Conservation (phyloP, 2,888 invertebrate genomes). For the Creontiades dilutus region DNA sequence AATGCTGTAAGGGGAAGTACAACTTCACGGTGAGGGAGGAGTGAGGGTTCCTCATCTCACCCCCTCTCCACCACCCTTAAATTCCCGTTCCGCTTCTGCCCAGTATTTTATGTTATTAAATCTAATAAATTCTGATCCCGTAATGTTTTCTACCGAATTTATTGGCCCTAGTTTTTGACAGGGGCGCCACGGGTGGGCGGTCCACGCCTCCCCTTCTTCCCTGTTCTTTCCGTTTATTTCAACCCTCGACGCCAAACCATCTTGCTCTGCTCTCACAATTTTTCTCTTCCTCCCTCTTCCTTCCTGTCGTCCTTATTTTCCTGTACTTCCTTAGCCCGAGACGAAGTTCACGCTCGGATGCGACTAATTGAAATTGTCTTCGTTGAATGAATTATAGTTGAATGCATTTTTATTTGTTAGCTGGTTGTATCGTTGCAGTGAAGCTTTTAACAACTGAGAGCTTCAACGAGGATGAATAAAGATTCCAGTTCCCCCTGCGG, state of each 20-base stretch:
- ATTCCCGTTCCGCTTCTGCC: conserved; percentile 11
- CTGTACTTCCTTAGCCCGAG: not conserved
- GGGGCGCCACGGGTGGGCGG: conserved; percentile 64
- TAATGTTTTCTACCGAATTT: conserved; percentile 71
- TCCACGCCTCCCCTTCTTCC: conserved; percentile 71
- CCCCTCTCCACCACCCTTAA: not conserved
- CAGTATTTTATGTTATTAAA: conserved; percentile 72
- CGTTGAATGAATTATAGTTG: not conserved
- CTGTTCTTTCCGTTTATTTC: conserved; percentile 69
- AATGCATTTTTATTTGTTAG: not conserved
- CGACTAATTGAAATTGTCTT: not conserved
- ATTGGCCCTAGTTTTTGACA: conserved; percentile 73
- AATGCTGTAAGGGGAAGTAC: not conserved
- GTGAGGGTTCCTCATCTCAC: not conserved
- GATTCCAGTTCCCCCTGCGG: too few relatives aligned
- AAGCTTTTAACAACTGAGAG: too few relatives aligned
- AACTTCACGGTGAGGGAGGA: not conserved
- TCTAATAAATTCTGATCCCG: conserved; percentile 73
- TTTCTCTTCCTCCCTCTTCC: conserved; percentile 1
- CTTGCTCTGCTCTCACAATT: conserved; percentile 16
- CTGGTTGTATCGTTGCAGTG: too few relatives aligned
- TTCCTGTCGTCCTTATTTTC: conserved; percentile 13
- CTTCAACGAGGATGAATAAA: too few relatives aligned
- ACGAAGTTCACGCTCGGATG: conserved; percentile 9
- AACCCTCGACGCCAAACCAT: conserved; percentile 39